Evolutionary conservation across 2,113 vertebrate genomes (phyloP), one percentile per base, ranked within the genome.

Genomic region (Oxyruncus cristatus): DNA sequence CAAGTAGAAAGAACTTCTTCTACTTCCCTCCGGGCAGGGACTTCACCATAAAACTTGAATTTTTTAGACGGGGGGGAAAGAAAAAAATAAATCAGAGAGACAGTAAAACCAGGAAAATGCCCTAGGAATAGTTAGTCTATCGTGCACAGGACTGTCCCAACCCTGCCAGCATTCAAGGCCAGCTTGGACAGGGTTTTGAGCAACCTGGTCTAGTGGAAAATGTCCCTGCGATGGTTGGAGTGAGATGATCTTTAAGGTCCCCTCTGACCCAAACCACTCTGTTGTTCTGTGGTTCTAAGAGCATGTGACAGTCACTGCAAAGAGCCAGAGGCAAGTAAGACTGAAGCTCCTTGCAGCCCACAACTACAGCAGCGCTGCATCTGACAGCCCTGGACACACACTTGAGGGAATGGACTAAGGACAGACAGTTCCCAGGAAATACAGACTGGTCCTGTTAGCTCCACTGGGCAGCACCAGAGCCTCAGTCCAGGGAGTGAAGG

Each of bases 321-420:
- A 59, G 53, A 89, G 52, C 50, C 41, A 21, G 24, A 75, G 30
- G 33, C 14, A 16, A 58, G 49, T 1, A 6, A 2, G 9, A 20
- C 15, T 19, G 59, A 68, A 41, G 80, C 6, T n/a, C 15, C 49
- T n/a, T 1, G 20, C 52, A 59, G 13, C 47, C 9, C 24, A 47
- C 22, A 28, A 15, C 35, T 21, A 15, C 27, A 18, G 68, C 21
- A 65, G 30, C 0, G 0, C 55, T 80, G 53, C 53, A 27, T 68
- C 39, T 1, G 5, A 68, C 58, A 24, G 27, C 14, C 3, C 41
- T 22, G 1, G 26, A 37, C 44, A 37, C 1, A 4, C 2, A 5
- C 18, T 1, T 4, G 8, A 68, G 37, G 10, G 50, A 63, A 73
- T 0, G 0, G 44, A 32, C 7, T 16, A 44, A 18, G 33, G 18